Evolutionary conservation across 1,140 invertebrate species (phyloP), one percentile per base, ranked within the genome.

Genomic region (Pygmarrhopalites habei): DNA sequence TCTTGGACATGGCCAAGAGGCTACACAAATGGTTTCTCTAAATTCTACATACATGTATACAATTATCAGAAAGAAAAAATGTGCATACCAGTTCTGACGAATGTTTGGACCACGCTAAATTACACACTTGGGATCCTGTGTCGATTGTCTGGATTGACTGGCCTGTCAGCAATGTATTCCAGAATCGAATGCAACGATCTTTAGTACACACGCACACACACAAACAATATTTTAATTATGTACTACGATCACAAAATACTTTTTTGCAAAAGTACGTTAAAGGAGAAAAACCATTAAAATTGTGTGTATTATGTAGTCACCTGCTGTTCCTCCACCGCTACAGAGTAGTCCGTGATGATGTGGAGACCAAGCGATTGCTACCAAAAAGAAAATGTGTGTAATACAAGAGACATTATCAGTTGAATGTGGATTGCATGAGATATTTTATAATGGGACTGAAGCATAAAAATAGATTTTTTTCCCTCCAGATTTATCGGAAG

Each of bases 71-170:
- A 7, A 21, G 44, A 21, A 25, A 47, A n/a, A 10, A 5, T 12
- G 5, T n/a, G 76, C 78, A 75, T 62, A 98, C 95, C 72, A 99
- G 78, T 79, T 99, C 95, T 67, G 92, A 94, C 55, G 93, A 93
- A 78, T 98, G 94, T 76, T 97, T 98, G 17, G 95, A 98, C 97
- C 97, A 99, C 25, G 95, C 95, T 52, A 99, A 78, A 79, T 99
- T 99, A 77, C 96, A 99, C 19, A 99, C 95, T 75, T 78, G 95
- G 0, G 92, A 95, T n/a, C 94, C 95, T 3, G 97, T 99, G 76
- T 99, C 95, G 41, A 99, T 89, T 35, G 14, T 29, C 35, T 44
- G 57, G 19, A 58, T 30, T 2, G 57, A 46, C 28, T 58, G 57
- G 4, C 57, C 57, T 17, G 39, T 44, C 25, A 58, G 29, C n/a